A percentile compares a stretch with the other conserved stretches of the same genome.
Evolutionary conservation across 2,797 vertebrate species (phyloP).

Genomic region (Telmatherina bonti): DNA sequence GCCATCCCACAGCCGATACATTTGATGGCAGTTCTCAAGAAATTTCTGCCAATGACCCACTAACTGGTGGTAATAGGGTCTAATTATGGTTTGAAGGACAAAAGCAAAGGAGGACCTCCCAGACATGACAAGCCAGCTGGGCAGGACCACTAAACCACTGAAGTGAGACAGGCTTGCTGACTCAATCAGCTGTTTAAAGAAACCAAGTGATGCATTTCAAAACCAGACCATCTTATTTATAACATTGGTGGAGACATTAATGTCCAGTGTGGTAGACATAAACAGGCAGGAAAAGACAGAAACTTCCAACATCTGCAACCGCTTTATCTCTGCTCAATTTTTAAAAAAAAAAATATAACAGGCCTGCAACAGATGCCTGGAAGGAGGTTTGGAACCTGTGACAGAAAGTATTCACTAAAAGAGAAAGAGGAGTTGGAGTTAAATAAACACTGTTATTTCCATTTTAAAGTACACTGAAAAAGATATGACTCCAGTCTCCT

Average conservation of each 20-base stretch:
- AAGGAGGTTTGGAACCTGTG: slow-evolving; percentile 12
- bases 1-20: slow-evolving; percentile 34
- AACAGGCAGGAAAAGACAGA: slow-evolving; percentile 33
- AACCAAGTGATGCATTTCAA: slow-evolving; percentile 63
- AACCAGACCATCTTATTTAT: slow-evolving; percentile 71
- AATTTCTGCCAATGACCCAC: slow-evolving; percentile 59
- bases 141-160: slow-evolving; percentile 64
- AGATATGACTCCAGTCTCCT: slow-evolving; percentile 9
- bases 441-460: slow-evolving; percentile 25
- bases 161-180: slow-evolving; percentile 60
- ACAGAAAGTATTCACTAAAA: not conserved
- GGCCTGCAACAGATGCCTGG: not conserved
- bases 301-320: slow-evolving; percentile 66
- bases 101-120: slow-evolving; percentile 73
- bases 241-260: slow-evolving; percentile 54
- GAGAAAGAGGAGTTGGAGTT: slow-evolving; percentile 1
- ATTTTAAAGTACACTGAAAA: slow-evolving; percentile 27
- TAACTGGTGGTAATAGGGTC: slow-evolving; percentile 57
- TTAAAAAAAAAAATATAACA: not conserved
- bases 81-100: slow-evolving; percentile 78
- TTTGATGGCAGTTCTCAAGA: slow-evolving; percentile 50
- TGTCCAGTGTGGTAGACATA: slow-evolving; percentile 48
- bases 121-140: slow-evolving; percentile 73
- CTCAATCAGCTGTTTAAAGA: slow-evolving; percentile 66
- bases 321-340: slow-evolving; percentile 34